A percentile compares a stretch with the other conserved stretches of the same genome.
Evolutionary conservation across 2,888 invertebrate genomes (phyloP).

Genomic region (Tenthredo scrophulariae): DNA sequence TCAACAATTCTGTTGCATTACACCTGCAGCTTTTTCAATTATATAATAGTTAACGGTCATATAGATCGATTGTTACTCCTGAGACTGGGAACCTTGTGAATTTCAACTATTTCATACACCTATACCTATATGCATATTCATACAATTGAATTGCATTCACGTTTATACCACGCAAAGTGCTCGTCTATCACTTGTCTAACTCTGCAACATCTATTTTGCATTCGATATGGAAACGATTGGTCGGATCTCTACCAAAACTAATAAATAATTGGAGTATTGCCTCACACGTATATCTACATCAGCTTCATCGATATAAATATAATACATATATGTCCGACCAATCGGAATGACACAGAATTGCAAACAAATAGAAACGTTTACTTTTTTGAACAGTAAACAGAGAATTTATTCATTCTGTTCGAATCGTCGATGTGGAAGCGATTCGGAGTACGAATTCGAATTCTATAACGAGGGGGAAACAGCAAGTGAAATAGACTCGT

Average conservation of each 20-base stretch:
- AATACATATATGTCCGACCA: not conserved
- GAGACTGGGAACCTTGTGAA: not conserved
- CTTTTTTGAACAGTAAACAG: not conserved
- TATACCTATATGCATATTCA: not conserved
- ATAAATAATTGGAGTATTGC: not conserved
- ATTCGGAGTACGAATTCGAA: not conserved
- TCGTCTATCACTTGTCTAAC: not conserved
- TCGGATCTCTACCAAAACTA: not conserved
- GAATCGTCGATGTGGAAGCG: not conserved
- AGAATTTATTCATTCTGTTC: not conserved
- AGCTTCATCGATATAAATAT: not conserved
- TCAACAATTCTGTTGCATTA: not conserved
- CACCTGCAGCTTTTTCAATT: not conserved
- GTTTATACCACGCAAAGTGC: not conserved
- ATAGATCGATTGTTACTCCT: not conserved
- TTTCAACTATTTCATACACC: not conserved
- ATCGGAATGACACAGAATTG: not conserved
- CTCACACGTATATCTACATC: not conserved
- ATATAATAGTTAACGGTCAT: not conserved
- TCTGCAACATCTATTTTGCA: not conserved
- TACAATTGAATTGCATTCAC: not conserved
- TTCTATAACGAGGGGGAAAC: not conserved
- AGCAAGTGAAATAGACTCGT: conserved; percentile 3
- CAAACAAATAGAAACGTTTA: not conserved
- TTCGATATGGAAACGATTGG: not conserved